Percentiles rank a stretch among this genome's conserved stretches.
Conservation (phyloP, 1,140 invertebrate species). For the Eupristina koningsbergeri region DNA sequence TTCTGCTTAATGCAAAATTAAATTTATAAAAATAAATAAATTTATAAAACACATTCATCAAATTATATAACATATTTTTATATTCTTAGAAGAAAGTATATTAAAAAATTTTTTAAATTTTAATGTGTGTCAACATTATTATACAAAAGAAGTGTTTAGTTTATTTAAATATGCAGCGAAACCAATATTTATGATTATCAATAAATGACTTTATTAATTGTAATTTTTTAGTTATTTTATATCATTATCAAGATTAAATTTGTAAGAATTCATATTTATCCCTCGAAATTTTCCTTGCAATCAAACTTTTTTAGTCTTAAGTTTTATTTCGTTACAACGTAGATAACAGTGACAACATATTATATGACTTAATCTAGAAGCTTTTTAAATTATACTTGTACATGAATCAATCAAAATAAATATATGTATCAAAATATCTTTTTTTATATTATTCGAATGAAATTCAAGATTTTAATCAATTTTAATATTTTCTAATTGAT, state of each 20-base stretch:
- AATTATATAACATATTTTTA: no score
- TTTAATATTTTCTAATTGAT: not conserved
- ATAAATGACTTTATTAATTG: conserved; percentile 42
- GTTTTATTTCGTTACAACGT: not conserved
- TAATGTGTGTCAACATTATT: no score
- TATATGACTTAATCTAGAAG: not conserved
- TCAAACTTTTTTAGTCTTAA: conserved; percentile 23
- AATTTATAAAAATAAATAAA: no score
- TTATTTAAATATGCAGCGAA: no score
- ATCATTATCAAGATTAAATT: not conserved
- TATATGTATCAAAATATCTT: not conserved
- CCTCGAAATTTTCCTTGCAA: conserved; percentile 21
- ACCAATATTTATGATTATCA: conserved; percentile 25
- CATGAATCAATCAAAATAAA: not conserved
- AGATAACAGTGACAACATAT: conserved; percentile 18
- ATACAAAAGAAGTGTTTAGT: no score
- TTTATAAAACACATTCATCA: no score
- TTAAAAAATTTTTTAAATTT: no score
- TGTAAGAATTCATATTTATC: conserved; percentile 3
- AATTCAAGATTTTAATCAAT: not conserved
- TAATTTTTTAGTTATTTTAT: conserved; percentile 27
- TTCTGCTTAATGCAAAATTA: no score
- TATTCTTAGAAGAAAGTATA: no score
- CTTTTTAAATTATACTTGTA: not conserved
- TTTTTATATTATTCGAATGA: not conserved